Base-by-base conservation (phyloP, 2,888 invertebrate genomes). In the Rhingia rostrata region DNA sequence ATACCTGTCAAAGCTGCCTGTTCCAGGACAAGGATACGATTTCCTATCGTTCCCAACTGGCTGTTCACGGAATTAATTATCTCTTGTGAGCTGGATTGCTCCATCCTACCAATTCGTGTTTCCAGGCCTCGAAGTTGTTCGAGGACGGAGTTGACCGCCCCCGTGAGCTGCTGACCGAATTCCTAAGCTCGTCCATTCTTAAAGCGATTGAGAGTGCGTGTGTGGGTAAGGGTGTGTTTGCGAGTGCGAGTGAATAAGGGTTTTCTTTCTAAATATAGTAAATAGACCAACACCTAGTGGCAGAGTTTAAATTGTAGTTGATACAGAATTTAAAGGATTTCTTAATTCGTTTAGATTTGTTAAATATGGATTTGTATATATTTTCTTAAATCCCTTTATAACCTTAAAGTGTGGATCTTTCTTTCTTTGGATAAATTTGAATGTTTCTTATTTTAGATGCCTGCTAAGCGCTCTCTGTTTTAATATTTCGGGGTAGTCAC, bases 91-190 rank as follows among this genome's bases (percentile, higher is more conserved):
- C 22, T 41, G 4, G 37, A 37, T 47, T 66, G 49, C 32, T 66
- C 35, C 6, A 64, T 22, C 6, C 6, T 49, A 41, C 32, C 39
- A 10, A 49, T 49, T 35, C 74, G 58, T 0, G 12, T 58, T 6
- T 66, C 51, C 54, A 64, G 64, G 4, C 60, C 37, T 41, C 66
- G 12, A 6, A 66, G 58, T 56, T 75, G 66, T n/a, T 66, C 58
- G 33, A 60, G 49, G 47, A 60, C 74, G 35, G 30, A 14, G 33
- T 60, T 75, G 49, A 66, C 12, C 14, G 72, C 63, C 22, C 22
- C 22, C 22, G 22, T 22, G 22, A 22, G 22, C 22, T 22, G 10
- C 22, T 22, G 22, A 22, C 22, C 1, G 22, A 22, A 22, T 22
- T 22, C 22, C 2, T 22, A 22, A 22, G 39, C 39, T 10, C 10